Evolutionary conservation across 2,113 vertebrate genomes (phyloP), one percentile per base, ranked within the genome.

Genomic region (Eira barbara): DNA sequence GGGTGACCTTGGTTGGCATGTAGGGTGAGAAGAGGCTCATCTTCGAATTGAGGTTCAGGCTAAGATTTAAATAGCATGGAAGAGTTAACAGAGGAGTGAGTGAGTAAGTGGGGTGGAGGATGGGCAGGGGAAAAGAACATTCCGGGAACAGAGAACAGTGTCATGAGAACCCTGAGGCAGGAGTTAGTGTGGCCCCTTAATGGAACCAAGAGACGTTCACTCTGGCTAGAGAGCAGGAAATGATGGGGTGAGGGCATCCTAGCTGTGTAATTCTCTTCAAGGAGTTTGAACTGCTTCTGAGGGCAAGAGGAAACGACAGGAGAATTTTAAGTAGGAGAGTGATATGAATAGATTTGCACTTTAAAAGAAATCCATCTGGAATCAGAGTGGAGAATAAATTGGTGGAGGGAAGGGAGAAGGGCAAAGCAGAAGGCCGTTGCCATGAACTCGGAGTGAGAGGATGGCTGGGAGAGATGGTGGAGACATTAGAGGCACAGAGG

Each of bases 261-360:
- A 4, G 79, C 83, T 42, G 2, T 20, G 82, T 55, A 29, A 93
- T 91, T 91, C 92, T 97, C 83, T 82, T 92, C 55, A 4, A 89
- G 94, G 92, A 93, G 82, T 78, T 74, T 85, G 92, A 96, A 91
- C 89, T 79, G 82, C 89, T 97, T 95, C 78, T 74, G 85, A 97
- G 96, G 97, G 95, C 76, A 92, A 96, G 71, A 93, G 89, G 95
- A 96, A 95, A 85, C 88, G 76, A 85, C 2, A 31, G 89, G 71
- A 93, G 97, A 97, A 98, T 97, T 97, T 97, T 96, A 97, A 98
- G 93, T 94, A 97, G 97, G 96, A 95, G 91, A 95, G 97, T 93
- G 97, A 97, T 96, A 95, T 95, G 97, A 98, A 98, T 98, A 98
- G 95, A 98, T 98, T 98, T 97, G 89, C 98, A 97, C 96, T 97